Conservation (phyloP, 2,888 invertebrate genomes). For the Thumatha senex region DNA sequence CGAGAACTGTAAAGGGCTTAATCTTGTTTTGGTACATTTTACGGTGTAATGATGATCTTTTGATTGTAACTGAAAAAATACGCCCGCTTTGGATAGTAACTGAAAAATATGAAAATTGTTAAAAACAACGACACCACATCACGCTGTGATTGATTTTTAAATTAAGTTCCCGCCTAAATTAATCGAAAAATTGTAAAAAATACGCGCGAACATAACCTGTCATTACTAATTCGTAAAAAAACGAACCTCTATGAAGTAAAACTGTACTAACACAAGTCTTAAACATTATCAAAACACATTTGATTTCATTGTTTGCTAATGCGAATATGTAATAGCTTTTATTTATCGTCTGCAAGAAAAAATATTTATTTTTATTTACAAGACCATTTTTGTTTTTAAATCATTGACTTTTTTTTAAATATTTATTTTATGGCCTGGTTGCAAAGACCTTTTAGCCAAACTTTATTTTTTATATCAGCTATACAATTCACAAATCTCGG, state of each 20-base stretch:
- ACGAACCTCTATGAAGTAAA: slow-evolving; percentile 54
- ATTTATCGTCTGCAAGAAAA: too few species aligned
- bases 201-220: slow-evolving; percentile 53
- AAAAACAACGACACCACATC: too few species aligned
- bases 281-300: slow-evolving; percentile 41
- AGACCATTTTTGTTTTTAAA: too few species aligned
- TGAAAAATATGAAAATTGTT: too few species aligned
- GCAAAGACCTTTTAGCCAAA: too few species aligned
- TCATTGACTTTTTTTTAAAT: too few species aligned
- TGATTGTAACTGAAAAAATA: slow-evolving; percentile 36
- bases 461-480: too few species aligned
- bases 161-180: slow-evolving; percentile 63
- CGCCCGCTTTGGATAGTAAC: too few species aligned
- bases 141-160: neutral
- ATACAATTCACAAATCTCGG: too few species aligned
- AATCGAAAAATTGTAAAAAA: slow-evolving; percentile 47
- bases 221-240: slow-evolving; percentile 45
- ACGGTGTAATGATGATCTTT: slow-evolving; percentile 21
- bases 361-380: too few species aligned
- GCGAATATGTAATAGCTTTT: too few species aligned
- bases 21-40: slow-evolving; percentile 60
- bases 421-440: too few species aligned
- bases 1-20: slow-evolving; percentile 91
- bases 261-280: slow-evolving; percentile 16
- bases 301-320: slow-evolving; percentile 3